These are phyloP conservation scores for Bombus polaris DNA, from an alignment of 1,140 invertebrate species.

Conservation along the genomic window DNA sequence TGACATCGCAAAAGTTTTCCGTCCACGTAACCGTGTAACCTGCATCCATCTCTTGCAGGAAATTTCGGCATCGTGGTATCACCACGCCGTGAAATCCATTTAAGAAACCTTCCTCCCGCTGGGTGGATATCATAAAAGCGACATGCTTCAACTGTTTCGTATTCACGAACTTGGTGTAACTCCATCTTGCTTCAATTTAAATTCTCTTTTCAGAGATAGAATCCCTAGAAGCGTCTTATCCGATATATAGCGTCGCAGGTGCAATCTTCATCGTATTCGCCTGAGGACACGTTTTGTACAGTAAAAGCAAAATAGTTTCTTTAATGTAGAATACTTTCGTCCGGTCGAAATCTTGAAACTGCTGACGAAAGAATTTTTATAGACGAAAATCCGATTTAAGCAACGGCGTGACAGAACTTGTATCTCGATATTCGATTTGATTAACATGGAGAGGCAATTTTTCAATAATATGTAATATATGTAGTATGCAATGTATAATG, in stretches of 20 bases:
- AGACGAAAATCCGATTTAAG: background rate
- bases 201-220: constrained; percentile 55
- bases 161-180: constrained; percentile 46
- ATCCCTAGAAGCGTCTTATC: constrained; percentile 38
- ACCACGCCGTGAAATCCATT: constrained; percentile 34
- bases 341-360: background rate
- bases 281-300: constrained; percentile 10
- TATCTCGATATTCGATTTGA: background rate
- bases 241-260: constrained; percentile 40
- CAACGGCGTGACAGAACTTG: background rate
- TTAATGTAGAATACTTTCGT: constrained; percentile 6
- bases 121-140: constrained; percentile 40
- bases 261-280: constrained; percentile 29
- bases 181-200: constrained; percentile 54
- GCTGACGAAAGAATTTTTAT: background rate
- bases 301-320: constrained; percentile 31
- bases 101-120: constrained; percentile 10
- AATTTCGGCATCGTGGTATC: constrained; percentile 20
- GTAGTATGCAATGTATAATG: too few relatives aligned
- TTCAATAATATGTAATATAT: too few relatives aligned
- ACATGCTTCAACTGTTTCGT: constrained; percentile 45
- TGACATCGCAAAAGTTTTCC: background rate
- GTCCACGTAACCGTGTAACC: background rate
- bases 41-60: constrained; percentile 11
- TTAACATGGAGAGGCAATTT: too few relatives aligned